A percentile compares a stretch with the other conserved stretches of the same genome.
Conservation (phyloP, 2,888 invertebrate species). For the Panorpa germanica region DNA sequence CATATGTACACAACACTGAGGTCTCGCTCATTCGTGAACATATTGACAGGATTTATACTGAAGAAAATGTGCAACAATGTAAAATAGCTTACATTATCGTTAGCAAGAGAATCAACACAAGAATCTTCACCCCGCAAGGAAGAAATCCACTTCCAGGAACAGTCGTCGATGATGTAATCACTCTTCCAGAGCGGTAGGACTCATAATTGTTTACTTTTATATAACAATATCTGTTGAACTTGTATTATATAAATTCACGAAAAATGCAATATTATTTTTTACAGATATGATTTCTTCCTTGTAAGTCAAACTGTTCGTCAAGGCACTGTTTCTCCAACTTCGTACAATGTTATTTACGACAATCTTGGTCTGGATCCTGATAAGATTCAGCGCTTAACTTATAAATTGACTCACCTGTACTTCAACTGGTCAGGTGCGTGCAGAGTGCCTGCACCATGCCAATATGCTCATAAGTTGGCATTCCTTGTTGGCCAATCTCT, state of each 20-base stretch:
- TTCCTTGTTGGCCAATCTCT: slow-evolving; percentile 70
- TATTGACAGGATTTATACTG: slow-evolving; percentile 32
- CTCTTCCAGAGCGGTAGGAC: slow-evolving; percentile 44
- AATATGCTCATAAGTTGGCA: slow-evolving; percentile 88
- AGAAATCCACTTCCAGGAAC: slow-evolving; percentile 72
- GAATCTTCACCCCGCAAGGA: slow-evolving; percentile 35
- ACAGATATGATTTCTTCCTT: slow-evolving; percentile 79
- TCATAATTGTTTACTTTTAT: slow-evolving; percentile 1
- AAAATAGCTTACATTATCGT: slow-evolving; percentile 66
- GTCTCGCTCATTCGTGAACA: too few species aligned
- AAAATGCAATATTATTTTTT: slow-evolving; percentile 18
- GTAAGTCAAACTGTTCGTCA: slow-evolving; percentile 73
- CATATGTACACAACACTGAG: slow-evolving; percentile 59
- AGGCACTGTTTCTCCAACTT: slow-evolving; percentile 82
- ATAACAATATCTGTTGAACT: slow-evolving; percentile 3
- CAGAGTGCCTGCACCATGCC: slow-evolving; percentile 82
- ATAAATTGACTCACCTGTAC: slow-evolving; percentile 72
- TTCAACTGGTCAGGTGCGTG: slow-evolving; percentile 78
- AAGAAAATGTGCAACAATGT: slow-evolving; percentile 19
- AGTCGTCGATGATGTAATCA: slow-evolving; percentile 70
- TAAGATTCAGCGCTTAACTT: slow-evolving; percentile 62
- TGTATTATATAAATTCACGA: too few species aligned
- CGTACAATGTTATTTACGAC: slow-evolving; percentile 73
- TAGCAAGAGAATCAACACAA: slow-evolving; percentile 75
- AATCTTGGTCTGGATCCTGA: slow-evolving; percentile 48